phyloP scores from a whole-genome alignment of 1,140 invertebrate genomes.

The Cyclina sinensis region DNA sequence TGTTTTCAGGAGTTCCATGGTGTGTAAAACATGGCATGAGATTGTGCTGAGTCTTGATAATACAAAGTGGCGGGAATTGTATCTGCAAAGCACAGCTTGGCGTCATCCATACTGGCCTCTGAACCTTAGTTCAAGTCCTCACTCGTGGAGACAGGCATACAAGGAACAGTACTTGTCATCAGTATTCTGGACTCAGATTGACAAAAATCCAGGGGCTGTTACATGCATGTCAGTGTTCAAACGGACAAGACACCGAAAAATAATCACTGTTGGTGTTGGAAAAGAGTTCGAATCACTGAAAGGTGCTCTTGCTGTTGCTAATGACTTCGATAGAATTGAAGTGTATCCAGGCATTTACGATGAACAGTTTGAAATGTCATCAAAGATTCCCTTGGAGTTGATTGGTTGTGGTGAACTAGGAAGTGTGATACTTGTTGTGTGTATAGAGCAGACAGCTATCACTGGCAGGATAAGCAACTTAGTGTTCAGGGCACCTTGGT shows the following conservation, averaged over 20 bases:
- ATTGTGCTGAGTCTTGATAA: conserved; percentile 77
- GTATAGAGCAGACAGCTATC: conserved; percentile 80
- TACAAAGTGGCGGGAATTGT: conserved; percentile 81
- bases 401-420: conserved; percentile 82
- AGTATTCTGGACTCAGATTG: conserved; percentile 75
- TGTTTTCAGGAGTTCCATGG: conserved; percentile 66
- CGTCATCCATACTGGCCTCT: conserved; percentile 83
- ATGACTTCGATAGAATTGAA: conserved; percentile 81
- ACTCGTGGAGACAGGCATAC: conserved; percentile 80
- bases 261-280: conserved; percentile 78
- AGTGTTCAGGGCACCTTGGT: conserved; percentile 83
- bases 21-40: conserved; percentile 82
- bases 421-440: conserved; percentile 82
- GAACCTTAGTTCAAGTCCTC: conserved; percentile 76
- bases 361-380: conserved; percentile 83
- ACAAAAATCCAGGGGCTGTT: conserved; percentile 64
- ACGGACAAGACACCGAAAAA: conserved; percentile 73
- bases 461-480: conserved; percentile 82
- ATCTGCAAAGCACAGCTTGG: conserved; percentile 78
- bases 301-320: conserved; percentile 78
- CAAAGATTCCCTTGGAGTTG: conserved; percentile 83
- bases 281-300: conserved; percentile 79
- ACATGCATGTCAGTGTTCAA: conserved; percentile 78
- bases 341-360: conserved; percentile 84
- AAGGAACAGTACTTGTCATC: conserved; percentile 77